These are phyloP conservation scores for Melanotaenia pygmaea DNA, from an alignment of 2,797 vertebrate genomes.

Conservation along the genomic window DNA sequence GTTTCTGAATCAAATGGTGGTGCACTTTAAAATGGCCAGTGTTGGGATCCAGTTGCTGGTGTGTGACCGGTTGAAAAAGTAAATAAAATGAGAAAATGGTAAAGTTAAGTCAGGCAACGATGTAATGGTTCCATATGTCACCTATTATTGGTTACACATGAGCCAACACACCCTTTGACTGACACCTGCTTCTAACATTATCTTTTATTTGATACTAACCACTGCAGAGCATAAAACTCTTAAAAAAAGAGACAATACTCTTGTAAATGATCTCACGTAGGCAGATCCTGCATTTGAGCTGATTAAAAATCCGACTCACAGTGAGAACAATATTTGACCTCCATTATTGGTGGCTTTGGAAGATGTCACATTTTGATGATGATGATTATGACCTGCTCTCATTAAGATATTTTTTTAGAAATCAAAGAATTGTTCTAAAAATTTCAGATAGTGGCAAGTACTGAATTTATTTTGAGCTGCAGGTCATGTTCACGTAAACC, in stretches of 20 bases:
- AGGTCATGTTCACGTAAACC: not conserved
- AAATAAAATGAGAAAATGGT: not conserved
- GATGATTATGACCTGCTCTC: not conserved
- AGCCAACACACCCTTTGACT: slow-evolving; percentile 13
- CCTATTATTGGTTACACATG: slow-evolving; percentile 24
- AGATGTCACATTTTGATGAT: not conserved
- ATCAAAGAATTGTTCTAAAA: not conserved
- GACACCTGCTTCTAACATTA: slow-evolving; percentile 16
- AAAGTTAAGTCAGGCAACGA: not conserved
- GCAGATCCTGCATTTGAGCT: not conserved
- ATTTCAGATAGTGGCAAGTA: not conserved
- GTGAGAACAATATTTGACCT: not conserved
- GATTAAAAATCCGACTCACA: not conserved
- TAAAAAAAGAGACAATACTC: not conserved
- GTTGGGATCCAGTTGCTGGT: too few relatives aligned
- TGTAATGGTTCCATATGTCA: not conserved
- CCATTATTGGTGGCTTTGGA: not conserved
- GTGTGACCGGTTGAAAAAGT: not conserved
- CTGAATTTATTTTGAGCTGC: not conserved
- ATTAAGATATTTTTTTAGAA: not conserved
- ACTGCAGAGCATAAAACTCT: not conserved
- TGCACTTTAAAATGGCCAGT: not conserved
- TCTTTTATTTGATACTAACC: not conserved
- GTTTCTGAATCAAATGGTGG: too few relatives aligned
- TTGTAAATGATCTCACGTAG: not conserved